Percentiles rank a stretch among this genome's conserved stretches.
These are phyloP conservation scores for Hydrolagus colliei DNA, from an alignment of 2,797 vertebrate species.

Conservation along the genomic window DNA sequence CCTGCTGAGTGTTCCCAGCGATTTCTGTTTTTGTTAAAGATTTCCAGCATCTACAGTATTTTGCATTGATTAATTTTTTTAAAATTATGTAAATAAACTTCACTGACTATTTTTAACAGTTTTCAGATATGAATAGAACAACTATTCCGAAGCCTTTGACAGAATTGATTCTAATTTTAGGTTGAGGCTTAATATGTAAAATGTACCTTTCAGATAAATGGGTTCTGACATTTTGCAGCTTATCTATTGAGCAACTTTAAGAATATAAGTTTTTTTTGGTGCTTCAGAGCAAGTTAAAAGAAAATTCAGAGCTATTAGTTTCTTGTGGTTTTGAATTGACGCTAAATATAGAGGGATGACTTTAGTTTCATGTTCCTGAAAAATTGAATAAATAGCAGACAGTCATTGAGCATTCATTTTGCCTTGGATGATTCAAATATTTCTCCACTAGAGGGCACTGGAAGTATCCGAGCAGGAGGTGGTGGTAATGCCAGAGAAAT, in stretches of 20 bases:
- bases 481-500: conserved; percentile 82
- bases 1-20: too few relatives aligned
- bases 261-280: too few relatives aligned
- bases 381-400: too few relatives aligned
- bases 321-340: too few relatives aligned
- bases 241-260: not conserved
- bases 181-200: not conserved
- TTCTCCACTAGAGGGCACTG: conserved; percentile 68
- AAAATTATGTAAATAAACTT: not conserved
- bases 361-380: too few relatives aligned
- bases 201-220: not conserved
- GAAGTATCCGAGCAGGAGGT: conserved; percentile 71
- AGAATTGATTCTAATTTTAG: not conserved
- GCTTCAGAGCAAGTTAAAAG: too few relatives aligned
- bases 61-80: not conserved
- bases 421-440: not conserved
- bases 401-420: not conserved
- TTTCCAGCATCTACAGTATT: too few relatives aligned
- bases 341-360: too few relatives aligned
- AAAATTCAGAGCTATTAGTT: too few relatives aligned
- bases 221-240: not conserved
- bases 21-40: too few relatives aligned
- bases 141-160: not conserved
- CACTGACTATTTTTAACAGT: not conserved
- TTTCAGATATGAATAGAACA: not conserved